Evolutionary conservation across 2,113 vertebrate species (phyloP).

Genomic region (Megaceryle maxima): DNA sequence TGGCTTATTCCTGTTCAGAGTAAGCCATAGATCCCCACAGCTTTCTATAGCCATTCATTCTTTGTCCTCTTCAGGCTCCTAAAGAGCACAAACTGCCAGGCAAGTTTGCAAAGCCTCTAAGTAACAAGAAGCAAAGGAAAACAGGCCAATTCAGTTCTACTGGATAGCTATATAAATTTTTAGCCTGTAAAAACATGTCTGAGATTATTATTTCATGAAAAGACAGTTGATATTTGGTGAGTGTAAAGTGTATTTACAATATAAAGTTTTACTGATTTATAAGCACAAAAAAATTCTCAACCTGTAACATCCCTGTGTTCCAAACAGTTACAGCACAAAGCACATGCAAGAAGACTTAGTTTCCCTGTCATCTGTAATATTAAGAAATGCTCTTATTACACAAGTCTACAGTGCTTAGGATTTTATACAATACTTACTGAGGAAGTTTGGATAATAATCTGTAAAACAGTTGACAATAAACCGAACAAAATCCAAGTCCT

Average conservation of each 20-base stretch:
- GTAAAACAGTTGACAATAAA: conserved; percentile 96
- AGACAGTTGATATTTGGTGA: not conserved
- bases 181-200: not conserved
- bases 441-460: conserved; percentile 96
- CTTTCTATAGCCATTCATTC: not conserved
- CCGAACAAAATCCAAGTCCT: conserved; percentile 98
- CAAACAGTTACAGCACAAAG: not conserved
- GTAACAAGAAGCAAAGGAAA: not conserved
- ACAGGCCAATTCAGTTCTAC: not conserved
- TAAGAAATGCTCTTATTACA: not conserved
- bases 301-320: accelerated
- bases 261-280: not conserved
- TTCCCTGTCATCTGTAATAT: not conserved
- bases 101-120: not conserved
- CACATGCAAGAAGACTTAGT: not conserved
- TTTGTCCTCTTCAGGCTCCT: not conserved
- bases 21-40: not conserved
- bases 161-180: not conserved
- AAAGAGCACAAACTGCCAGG: not conserved
- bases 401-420: not conserved
- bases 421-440: conserved; percentile 86
- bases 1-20: not conserved
- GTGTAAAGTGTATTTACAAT: not conserved
- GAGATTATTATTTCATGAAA: not conserved
- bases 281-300: not conserved